Base-by-base conservation (phyloP, 2,113 vertebrate species). In the Tamias sibiricus region DNA sequence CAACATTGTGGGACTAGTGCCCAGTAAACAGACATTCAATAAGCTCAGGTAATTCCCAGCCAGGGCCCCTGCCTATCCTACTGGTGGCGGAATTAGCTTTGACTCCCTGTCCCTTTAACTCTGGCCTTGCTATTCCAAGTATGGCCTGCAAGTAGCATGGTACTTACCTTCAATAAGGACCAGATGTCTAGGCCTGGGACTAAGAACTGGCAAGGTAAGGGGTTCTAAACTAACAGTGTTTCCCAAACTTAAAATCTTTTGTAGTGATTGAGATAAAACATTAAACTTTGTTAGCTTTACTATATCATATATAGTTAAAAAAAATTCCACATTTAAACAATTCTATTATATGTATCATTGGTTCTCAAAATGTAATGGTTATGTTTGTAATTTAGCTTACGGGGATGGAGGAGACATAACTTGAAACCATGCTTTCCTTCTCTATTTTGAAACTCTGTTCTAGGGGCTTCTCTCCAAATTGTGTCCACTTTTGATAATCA, bases 151-250 rank as follows among this genome's bases (percentile, higher is more conserved):
- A 76, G 30, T 4, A 54, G 9, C 14, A 24, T 24, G 1, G 14
- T 32, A 8, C 42, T 52, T 22, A 22, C 10, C 47, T 30, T 66
- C 40, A 69, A 69, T 9, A 40, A 85, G 44, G n/a, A 30, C 13
- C 2, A 1, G 9, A 20, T 35, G 28, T 2, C 14, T 14, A 30
- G 6, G 13, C 59, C 17, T 49, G 37, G 0, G 5, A 6, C 8
- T 68, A 8, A 40, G 0, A 42, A 30, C 16, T 13, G 22, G 8
- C 4, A 32, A 74, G 30, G 10, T 54, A 1, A 62, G 35, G 42
- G 0, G 3, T 57, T 64, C 28, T 44, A 44, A 49, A 72, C 2
- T 79, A 49, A 52, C 14, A 47, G 44, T 35, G 47, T 11, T 66
- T 49, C 11, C 44, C 35, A 76, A 87, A 62, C 22, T 59, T 5